Evolutionary conservation across 2,888 invertebrate species (phyloP), one percentile per base, ranked within the genome.

Genomic region (Phytoseiulus persimilis): DNA sequence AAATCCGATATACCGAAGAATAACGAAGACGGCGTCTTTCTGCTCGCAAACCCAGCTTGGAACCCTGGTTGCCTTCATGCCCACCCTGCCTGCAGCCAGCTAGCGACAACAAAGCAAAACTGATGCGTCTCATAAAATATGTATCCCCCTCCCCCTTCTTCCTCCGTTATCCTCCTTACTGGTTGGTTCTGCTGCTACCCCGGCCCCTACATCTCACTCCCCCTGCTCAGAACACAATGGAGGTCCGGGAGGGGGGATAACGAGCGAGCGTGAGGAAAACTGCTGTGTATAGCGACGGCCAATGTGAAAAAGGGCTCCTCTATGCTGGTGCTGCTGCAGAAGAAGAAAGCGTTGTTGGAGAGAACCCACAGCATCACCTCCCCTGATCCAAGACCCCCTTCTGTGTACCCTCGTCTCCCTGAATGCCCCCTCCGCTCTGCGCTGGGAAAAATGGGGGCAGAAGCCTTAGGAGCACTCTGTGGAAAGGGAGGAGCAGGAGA

Each of bases 101-200:
- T 31, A 87, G 87, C 32, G 87, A 87, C 87, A 87, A 87, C 87
- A 87, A 87, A 87, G 87, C 87, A 87, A 87, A 87, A 87, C 33
- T 87, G 87, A 87, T 87, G 87, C 87, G 87, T 87, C 87, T 87
- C 87, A 87, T 87, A 87, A 87, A 87, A 87, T 87, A 87, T 87
- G 87, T 87, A 87, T 87, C 87, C 65, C 65, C 65, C 28, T 65
- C 2, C 65, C 65, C 65, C 65, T 6, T 9, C 65, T 23, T 65
- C 28, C 65, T 65, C 65, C 65, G 65, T 28, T 65, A 65, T 65
- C 65, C 65, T 65, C 65, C 65, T 65, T 28, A 23, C 28, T 65
- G 65, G 65, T 28, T 18, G 65, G 28, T 65, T 65, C 65, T 65
- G 65, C 65, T 65, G 23, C 65, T 23, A 23, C 65, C 65, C 65